These are phyloP conservation scores for Anticlea derivata DNA, from an alignment of 2,888 invertebrate genomes.

Conservation along the genomic window DNA sequence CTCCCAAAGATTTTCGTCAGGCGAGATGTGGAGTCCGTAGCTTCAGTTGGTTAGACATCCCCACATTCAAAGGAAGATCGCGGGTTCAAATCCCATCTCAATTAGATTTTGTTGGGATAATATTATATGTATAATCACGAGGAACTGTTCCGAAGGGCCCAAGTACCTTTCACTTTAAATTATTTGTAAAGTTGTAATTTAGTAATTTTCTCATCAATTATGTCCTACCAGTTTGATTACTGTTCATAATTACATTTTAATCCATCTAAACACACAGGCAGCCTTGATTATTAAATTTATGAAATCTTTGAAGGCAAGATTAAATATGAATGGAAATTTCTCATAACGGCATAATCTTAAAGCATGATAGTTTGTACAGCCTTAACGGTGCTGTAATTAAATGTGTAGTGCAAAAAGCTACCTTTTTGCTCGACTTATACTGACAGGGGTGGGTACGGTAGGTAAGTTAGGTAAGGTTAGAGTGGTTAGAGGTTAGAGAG, in stretches of 20 bases:
- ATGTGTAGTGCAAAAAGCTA: conserved; percentile 3
- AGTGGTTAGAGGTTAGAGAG: too few species aligned
- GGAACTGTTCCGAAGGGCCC: too few species aligned
- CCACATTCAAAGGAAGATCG: too few species aligned
- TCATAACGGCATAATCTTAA: not conserved
- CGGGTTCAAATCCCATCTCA: too few species aligned
- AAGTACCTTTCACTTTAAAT: too few species aligned
- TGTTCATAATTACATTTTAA: not conserved
- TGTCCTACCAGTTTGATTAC: not conserved
- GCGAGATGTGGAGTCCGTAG: too few species aligned
- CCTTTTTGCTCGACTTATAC: not conserved
- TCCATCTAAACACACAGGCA: not conserved
- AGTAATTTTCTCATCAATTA: not conserved
- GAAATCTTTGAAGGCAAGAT: not conserved
- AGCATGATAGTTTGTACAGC: conserved; percentile 1
- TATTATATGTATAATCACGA: too few species aligned
- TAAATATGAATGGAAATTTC: conserved; percentile 1
- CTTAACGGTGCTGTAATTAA: conserved; percentile 7
- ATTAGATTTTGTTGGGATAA: too few species aligned
- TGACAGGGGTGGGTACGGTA: not conserved
- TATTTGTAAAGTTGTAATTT: too few species aligned
- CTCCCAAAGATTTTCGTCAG: too few species aligned
- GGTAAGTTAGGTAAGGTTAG: too few species aligned
- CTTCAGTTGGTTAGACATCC: too few species aligned
- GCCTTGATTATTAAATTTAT: not conserved